Base-by-base conservation (phyloP, 2,888 invertebrate species). In the Sinhomidia bicolor region DNA sequence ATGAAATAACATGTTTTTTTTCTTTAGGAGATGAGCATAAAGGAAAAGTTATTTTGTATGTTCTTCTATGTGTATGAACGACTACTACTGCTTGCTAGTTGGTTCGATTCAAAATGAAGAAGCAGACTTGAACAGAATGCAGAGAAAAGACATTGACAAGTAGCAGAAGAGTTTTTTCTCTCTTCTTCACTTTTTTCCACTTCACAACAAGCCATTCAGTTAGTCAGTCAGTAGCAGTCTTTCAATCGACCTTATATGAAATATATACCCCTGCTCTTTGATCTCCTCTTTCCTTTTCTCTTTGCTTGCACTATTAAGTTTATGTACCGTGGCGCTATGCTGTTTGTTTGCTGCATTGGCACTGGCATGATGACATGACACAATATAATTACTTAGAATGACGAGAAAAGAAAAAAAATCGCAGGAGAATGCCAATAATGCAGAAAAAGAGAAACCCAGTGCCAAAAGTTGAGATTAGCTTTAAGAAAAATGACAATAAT, bases 101-200 rank as follows among this genome's bases (percentile, higher is more conserved):
- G 62, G 62, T 29, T 62, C 14, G 4, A 62, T 29, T 62, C 65
- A 68, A 62, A 68, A 36, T 32, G 1, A 32, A 36, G n/a, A 17
- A 68, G 65, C 5, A n/a, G 36, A 68, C 14, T n/a, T 36, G 7
- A 9, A 51, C 51, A 51, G 51, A 51, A n/a, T 2, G 3, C 14
- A 57, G 32, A 6, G n/a, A 60, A 12, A 26, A 65, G 68, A 82
- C 81, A 82, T 68, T 82, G 81, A 82, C 81, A 82, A 82, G 81
- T 82, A 51, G 60, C 80, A 80, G 78, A 68, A 68, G 65, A 68
- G 65, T 6, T 14, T 7, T n/a, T 17, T 32, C 51, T 78, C 54
- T 17, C 6, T 17, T 57, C 12, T 32, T 29, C 54, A 29, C n/a
- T 32, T 7, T 47, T 76, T 29, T 29, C n/a, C 47, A 51, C 29